Base-by-base conservation (phyloP, 2,888 invertebrate genomes). In the Selenia dentaria region DNA sequence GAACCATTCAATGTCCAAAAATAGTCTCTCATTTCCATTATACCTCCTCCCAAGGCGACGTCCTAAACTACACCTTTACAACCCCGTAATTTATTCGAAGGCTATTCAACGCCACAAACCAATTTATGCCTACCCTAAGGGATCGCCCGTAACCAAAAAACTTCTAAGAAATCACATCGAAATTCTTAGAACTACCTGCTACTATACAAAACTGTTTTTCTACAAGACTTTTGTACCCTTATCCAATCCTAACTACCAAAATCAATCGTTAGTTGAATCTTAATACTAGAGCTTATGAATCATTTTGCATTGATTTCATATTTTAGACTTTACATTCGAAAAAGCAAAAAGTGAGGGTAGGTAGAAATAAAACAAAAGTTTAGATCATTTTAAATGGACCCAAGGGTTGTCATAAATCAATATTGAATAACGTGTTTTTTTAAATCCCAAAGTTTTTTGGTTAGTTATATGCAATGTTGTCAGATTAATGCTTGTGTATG, bases 131-230 rank as follows among this genome's bases (percentile, higher is more conserved):
- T 57, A 35, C 53, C 47, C 55, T 39, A 36, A 58, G 64, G 68
- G 68, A 62, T 62, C 47, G 50, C 54, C 56, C 62, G 51, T 45
- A 50, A 54, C 55, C 51, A 53, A 69, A 72, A 74, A 66, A 66
- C 48, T 82, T 82, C 82, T 58, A 4, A 71, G 82, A 82, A 82
- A 65, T 62, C 61, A 56, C 53, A 49, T 51, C 51, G 51, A 45
- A 63, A 63, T 82, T 81, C 81, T 67, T 14, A 59, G 81, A 80
- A 79, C 72, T 77, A 77, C 77, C 79, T 75, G 72, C 73, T 67
- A 58, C 64, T 39, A 54, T 46, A 68, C 61, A 63, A 74, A 72
- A 68, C 51, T 59, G 51, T 59, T 67, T 65, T 70, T 57, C 54
- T 51, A 32, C 45, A 44, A 54, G 44, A 34, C 24, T 36, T 43